Conservation (phyloP, 2,113 vertebrate species). For the Delphinus delphis region DNA sequence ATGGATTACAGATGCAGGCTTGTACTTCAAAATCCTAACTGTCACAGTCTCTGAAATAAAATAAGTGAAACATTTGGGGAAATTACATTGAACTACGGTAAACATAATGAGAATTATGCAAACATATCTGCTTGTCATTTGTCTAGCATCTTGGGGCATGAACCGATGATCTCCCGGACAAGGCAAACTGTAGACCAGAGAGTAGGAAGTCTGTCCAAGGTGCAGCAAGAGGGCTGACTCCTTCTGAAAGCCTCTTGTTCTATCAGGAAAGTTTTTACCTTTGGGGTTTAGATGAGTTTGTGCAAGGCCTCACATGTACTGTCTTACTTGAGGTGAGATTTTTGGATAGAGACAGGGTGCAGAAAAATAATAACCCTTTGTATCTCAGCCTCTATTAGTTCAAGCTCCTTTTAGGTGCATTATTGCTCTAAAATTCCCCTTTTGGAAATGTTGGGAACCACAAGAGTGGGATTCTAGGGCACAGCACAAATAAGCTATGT, state of each 20-base stretch:
- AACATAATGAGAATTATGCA: slow-evolving; percentile 85
- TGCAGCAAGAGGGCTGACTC: slow-evolving; percentile 28
- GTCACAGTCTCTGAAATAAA: slow-evolving; percentile 86
- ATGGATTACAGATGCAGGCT: slow-evolving; percentile 90
- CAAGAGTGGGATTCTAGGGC: not conserved
- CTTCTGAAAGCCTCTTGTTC: slow-evolving; percentile 26
- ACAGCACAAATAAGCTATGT: slow-evolving; percentile 52
- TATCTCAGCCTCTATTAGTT: slow-evolving; percentile 18
- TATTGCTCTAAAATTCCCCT: not conserved
- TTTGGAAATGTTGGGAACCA: slow-evolving; percentile 34
- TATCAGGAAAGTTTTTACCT: slow-evolving; percentile 28
- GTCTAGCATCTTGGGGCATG: slow-evolving; percentile 79
- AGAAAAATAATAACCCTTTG: slow-evolving; percentile 34
- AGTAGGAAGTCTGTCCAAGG: slow-evolving; percentile 42
- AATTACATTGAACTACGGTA: slow-evolving; percentile 82
- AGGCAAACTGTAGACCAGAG: slow-evolving; percentile 47
- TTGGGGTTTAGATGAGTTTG: not conserved
- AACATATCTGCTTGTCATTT: slow-evolving; percentile 85
- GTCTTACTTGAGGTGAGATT: not conserved
- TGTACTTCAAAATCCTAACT: slow-evolving; percentile 87
- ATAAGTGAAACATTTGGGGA: slow-evolving; percentile 86
- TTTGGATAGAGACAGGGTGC: not conserved
- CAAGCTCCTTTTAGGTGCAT: not conserved
- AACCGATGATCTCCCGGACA: slow-evolving; percentile 68
- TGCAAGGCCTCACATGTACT: not conserved